Percentiles rank a stretch among this genome's conserved stretches.
phyloP scores from a whole-genome alignment of 2,797 vertebrate species.

The Notolepis coatsorum region DNA sequence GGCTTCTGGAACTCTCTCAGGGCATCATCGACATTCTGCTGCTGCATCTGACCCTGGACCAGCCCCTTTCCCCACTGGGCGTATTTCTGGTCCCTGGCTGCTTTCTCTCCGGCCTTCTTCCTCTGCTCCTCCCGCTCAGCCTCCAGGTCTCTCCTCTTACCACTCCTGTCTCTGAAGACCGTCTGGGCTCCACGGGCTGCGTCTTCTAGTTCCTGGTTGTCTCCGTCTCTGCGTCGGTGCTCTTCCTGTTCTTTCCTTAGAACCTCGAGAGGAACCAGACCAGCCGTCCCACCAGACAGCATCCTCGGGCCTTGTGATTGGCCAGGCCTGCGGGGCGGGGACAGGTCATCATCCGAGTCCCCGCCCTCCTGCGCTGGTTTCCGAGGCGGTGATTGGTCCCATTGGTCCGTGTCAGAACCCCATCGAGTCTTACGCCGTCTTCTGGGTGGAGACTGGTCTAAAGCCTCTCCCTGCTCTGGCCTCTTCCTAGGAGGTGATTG shows the following conservation, averaged over 20 bases:
- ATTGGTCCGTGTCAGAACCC: conserved; percentile 77
- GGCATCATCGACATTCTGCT: conserved; percentile 90
- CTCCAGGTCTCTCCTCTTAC: conserved; percentile 89
- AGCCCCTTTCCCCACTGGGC: conserved; percentile 95
- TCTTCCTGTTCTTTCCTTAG: conserved; percentile 89
- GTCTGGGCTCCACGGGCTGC: conserved; percentile 88
- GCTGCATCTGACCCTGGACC: conserved; percentile 88
- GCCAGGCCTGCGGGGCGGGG: conserved; percentile 69
- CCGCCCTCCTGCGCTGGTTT: conserved; percentile 36
- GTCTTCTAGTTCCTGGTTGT: conserved; percentile 86
- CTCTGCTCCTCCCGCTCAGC: conserved; percentile 86
- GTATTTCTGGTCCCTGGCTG: conserved; percentile 89
- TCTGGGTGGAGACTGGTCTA: conserved; percentile 82
- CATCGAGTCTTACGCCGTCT: conserved; percentile 38
- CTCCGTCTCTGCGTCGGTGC: conserved; percentile 79
- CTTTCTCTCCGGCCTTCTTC: conserved; percentile 84
- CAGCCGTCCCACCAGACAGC: conserved; percentile 87
- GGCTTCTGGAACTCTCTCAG: conserved; percentile 93
- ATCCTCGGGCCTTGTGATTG: conserved; percentile 75
- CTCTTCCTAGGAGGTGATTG: too few species aligned
- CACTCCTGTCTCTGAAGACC: conserved; percentile 91
- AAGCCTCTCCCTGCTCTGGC: too few species aligned
- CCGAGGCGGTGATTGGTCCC: conserved; percentile 83
- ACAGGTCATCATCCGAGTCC: conserved; percentile 75
- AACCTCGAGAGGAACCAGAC: conserved; percentile 87